These are phyloP conservation scores for Endomychus coccineus DNA, from an alignment of 2,888 invertebrate species.

Conservation along the genomic window DNA sequence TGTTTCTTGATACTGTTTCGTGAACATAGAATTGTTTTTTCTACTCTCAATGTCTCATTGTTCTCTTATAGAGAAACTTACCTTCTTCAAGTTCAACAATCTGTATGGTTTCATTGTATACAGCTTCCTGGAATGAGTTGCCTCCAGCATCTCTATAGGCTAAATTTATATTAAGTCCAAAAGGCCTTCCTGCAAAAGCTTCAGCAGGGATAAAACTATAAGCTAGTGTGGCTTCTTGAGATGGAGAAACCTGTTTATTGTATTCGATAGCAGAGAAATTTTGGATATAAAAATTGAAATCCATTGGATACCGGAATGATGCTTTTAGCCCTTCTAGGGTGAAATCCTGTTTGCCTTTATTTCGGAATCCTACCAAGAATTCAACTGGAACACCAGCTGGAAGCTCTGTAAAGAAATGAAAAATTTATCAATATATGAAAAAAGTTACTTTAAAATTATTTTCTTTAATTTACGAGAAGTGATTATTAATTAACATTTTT, in stretches of 20 bases:
- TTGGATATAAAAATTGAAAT: constrained; percentile 96
- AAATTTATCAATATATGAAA: no score
- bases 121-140: constrained; percentile 70
- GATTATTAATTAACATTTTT: no score
- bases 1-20: no score
- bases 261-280: constrained; percentile 92
- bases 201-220: constrained; percentile 95
- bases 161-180: constrained; percentile 88
- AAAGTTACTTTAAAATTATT: no score
- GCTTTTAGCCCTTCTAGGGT: constrained; percentile 90
- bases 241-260: constrained; percentile 80
- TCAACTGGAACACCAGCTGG: constrained; percentile 90
- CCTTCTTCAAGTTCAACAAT: constrained; percentile 93
- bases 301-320: constrained; percentile 98
- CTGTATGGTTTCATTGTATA: constrained; percentile 96
- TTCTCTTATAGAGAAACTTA: constrained; percentile 20
- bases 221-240: constrained; percentile 88
- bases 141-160: constrained; percentile 79
- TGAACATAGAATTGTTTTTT: no score
- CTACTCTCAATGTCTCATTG: no score
- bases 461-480: no score
- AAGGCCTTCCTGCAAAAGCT: constrained; percentile 93
- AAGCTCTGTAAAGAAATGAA: constrained; percentile 67
- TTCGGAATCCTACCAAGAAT: constrained; percentile 92
- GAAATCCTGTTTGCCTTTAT: constrained; percentile 89